Evolutionary conservation across 2,888 invertebrate genomes (phyloP), one percentile per base, ranked within the genome.

Genomic region (Helicoverpa assulta): DNA sequence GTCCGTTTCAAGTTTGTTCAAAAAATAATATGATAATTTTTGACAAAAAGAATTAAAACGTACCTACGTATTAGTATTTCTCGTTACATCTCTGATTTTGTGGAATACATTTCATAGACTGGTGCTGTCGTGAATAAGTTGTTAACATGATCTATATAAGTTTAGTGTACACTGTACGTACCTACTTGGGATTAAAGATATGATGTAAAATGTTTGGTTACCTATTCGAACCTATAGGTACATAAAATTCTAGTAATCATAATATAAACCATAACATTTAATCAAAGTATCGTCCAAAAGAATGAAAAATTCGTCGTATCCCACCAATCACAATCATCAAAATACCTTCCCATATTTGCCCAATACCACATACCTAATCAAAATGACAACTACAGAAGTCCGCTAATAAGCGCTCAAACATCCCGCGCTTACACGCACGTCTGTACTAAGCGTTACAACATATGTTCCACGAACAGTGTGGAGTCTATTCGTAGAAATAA

Each of bases 401-500:
- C 26, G 19, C 50, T 26, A 29, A 50, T 50, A 43, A 51, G 14
- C 40, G 2, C n/a, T 8, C 6, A 66, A n/a, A 21, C 29, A 16
- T 29, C 58, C 53, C 40, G 43, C 52, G 19, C 8, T 6, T 43
- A 37, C 6, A 4, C 71, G 18, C 59, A 18, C n/a, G 57, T 72
- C 47, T 74, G 40, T 50, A 77, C 81, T 51, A 50, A 70, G 70
- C 83, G 66, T 85, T 75, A 85, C 61, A 63, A 56, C 58, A 66
- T 21, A 12, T 47, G 43, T 86, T 86, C 86, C 40, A 59, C 65
- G 87, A 86, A 86, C 70, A 37, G 55, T 58, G 60, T n/a, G 62
- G 63, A 21, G 33, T 68, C 68, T 75, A 76, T 90, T 89, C 90
- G 79, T 60, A 82, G 89, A 90, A 90, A 88, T 86, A 89, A 89